A percentile compares a stretch with the other conserved stretches of the same genome.
phyloP scores from a whole-genome alignment of 1,140 invertebrate species.

The Saccostrea echinata region DNA sequence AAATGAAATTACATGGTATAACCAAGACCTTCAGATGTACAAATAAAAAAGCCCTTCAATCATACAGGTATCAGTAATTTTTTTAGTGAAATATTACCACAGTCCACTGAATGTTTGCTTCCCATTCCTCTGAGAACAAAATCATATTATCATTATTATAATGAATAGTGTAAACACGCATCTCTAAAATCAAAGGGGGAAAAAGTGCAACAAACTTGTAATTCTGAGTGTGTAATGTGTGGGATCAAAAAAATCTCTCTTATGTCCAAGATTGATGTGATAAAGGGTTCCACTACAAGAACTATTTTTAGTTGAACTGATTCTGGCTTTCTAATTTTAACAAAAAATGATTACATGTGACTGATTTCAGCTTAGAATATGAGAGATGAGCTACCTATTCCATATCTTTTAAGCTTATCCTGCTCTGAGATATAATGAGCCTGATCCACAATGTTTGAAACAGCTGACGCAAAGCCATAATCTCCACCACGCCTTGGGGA shows the following conservation, averaged over 20 bases:
- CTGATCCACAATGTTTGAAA: constrained; percentile 74
- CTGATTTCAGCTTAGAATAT: not conserved
- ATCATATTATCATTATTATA: not conserved
- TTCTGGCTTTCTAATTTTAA: not conserved
- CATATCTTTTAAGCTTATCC: constrained; percentile 71
- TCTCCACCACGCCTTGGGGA: constrained; percentile 70
- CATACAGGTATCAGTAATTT: not conserved
- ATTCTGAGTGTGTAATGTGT: too few species aligned
- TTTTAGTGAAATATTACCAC: constrained; percentile 9
- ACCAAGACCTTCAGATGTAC: not conserved
- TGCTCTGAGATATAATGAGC: constrained; percentile 75
- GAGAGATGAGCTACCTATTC: constrained; percentile 42
- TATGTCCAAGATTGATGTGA: too few species aligned
- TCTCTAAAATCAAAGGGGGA: not conserved
- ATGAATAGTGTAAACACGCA: not conserved
- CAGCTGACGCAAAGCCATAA: constrained; percentile 76
- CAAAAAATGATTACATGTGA: not conserved
- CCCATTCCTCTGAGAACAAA: constrained; percentile 24
- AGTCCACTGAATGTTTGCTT: constrained; percentile 21
- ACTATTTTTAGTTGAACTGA: not conserved
- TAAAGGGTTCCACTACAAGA: too few species aligned
- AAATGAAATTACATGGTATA: not conserved
- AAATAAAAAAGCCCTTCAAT: not conserved
- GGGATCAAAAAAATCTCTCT: too few species aligned
- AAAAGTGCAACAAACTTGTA: not conserved